Evolutionary conservation across 2,113 vertebrate genomes (phyloP), one percentile per base, ranked within the genome.

Genomic region (Poeciliopsis turrubarensis): DNA sequence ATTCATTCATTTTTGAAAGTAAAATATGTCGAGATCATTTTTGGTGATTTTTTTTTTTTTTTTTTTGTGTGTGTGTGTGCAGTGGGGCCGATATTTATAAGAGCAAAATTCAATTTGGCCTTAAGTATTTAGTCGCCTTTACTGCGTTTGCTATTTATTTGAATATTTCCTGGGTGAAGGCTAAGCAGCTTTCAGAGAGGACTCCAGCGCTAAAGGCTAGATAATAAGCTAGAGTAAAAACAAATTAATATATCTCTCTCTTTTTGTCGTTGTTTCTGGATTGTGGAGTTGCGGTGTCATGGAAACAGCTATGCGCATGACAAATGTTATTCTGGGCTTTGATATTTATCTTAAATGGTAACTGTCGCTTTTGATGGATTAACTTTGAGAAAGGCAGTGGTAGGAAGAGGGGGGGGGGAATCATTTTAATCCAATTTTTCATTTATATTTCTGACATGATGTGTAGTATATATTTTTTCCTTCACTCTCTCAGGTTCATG

Each of bases 401-500:
- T 37, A 0, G 34, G 34, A 10, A 8, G n/a, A 69, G 39, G 61
- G 65, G 76, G 25, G 10, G 22, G 5, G 65, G 80, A 29, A 70
- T 77, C 73, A 41, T 47, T 47, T 47, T 72, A 65, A 81, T 80
- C 47, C 63, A 30, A 41, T 64, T 80, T 70, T 61, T 54, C 4
- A 68, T 86, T 79, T 79, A 25, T 85, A 77, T 80, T 11, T 47
- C 68, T 82, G 75, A 86, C 51, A 89, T 77, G 54, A 83, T 89
- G 87, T 90, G 81, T 79, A 84, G 84, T 91, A 80, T 34, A 77
- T 90, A 86, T 87, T 83, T 92, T 86, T 64, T 93, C 39, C 47
- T 57, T 92, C 89, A 90, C 89, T 92, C 90, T 94, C 93, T 95
- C 93, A 95, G 94, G 94, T 95, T 94, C 91, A 93, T 90, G 88